Evolutionary conservation across 2,888 invertebrate genomes (phyloP).

Genomic region (Reticulitermes lucifugus): DNA sequence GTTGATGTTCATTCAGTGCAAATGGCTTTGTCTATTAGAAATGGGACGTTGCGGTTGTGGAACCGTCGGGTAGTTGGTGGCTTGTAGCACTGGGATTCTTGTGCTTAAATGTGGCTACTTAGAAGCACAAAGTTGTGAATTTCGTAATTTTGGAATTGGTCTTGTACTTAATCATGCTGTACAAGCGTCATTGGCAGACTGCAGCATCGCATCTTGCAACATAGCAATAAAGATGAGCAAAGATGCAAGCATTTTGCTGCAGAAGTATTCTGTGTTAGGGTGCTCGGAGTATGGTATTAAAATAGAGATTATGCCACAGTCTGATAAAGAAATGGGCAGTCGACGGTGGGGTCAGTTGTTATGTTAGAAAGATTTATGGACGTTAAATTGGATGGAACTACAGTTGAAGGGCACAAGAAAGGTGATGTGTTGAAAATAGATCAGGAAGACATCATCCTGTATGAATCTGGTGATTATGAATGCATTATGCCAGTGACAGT

Average conservation of each 20-base stretch:
- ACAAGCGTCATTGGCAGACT: neutral
- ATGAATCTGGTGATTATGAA: neutral
- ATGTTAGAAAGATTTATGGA: neutral
- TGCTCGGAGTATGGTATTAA: neutral
- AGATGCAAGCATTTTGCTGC: neutral
- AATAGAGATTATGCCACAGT: neutral
- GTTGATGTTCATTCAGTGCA: neutral
- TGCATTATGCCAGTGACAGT: too few relatives aligned
- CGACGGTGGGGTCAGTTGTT: neutral
- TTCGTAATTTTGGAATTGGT: neutral
- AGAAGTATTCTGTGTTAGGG: neutral
- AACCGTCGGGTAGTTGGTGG: neutral
- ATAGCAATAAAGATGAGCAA: neutral
- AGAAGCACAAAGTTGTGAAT: neutral
- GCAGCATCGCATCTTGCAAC: neutral
- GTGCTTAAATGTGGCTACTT: neutral
- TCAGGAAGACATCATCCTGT: neutral
- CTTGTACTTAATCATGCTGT: neutral
- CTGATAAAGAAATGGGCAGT: neutral
- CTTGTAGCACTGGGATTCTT: neutral
- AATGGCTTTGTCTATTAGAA: neutral
- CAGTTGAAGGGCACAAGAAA: neutral
- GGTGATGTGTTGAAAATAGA: neutral
- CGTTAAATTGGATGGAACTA: neutral
- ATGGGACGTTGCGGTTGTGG: neutral